Evolutionary conservation across 2,888 invertebrate genomes (phyloP).

Genomic region (Prostheceraeus crozeri): DNA sequence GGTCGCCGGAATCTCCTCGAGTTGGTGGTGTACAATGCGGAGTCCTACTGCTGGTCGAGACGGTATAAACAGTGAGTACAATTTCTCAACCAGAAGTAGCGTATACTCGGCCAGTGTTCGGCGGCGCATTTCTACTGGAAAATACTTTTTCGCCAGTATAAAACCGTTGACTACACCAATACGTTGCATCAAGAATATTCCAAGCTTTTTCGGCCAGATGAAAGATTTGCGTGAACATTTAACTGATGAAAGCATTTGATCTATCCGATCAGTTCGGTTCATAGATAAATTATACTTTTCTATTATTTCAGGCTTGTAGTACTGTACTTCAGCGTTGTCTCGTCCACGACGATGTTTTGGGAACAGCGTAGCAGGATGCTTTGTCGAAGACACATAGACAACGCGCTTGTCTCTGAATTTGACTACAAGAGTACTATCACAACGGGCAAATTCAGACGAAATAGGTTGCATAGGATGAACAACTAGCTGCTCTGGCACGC

Average conservation of each 20-base stretch:
- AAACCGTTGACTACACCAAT: slow-evolving; percentile 20
- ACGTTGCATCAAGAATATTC: slow-evolving; percentile 22
- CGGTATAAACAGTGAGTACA: not conserved
- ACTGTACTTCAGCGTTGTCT: slow-evolving; percentile 18
- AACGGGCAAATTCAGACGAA: slow-evolving; percentile 20
- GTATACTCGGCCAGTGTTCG: not conserved
- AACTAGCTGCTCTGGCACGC: slow-evolving; percentile 15
- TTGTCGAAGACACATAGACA: slow-evolving; percentile 24
- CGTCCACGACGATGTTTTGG: slow-evolving; percentile 9
- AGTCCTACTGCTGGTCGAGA: not conserved
- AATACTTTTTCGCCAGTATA: slow-evolving; percentile 13
- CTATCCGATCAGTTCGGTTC: slow-evolving; percentile 18
- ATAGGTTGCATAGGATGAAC: slow-evolving; percentile 18
- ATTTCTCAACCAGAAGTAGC: not conserved
- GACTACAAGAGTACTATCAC: slow-evolving; percentile 2
- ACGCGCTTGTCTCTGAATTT: slow-evolving; percentile 15
- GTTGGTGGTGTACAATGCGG: not conserved
- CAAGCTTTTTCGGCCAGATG: slow-evolving; percentile 23
- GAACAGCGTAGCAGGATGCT: slow-evolving; percentile 10
- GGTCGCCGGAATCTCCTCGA: not conserved
- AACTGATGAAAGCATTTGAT: slow-evolving; percentile 11
- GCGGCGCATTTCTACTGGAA: not conserved
- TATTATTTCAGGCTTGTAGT: not conserved
- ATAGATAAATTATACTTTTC: not conserved
- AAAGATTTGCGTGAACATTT: not conserved